Evolutionary conservation across 2,888 invertebrate genomes (phyloP).

Genomic region (Baccha elongata): DNA sequence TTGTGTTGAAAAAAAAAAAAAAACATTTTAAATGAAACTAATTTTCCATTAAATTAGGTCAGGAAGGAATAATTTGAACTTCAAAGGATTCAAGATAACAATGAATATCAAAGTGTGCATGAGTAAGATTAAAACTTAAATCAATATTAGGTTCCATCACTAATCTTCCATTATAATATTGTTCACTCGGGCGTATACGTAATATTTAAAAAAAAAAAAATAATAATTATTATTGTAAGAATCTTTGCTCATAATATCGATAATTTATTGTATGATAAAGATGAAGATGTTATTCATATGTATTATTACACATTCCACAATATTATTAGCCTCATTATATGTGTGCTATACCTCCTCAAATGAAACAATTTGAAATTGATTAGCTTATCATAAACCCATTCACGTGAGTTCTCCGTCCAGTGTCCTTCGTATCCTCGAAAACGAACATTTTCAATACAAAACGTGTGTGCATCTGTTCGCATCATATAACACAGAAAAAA

Average conservation of each 20-base stretch:
- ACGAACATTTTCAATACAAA: conserved; percentile 1
- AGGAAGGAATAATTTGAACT: too few relatives aligned
- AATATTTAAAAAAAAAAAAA: neutral
- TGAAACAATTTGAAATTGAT: conserved; percentile 53
- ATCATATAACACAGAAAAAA: conserved; percentile 16
- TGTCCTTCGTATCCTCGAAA: neutral
- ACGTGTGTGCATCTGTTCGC: conserved; percentile 18
- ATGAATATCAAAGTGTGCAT: too few relatives aligned
- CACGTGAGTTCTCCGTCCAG: neutral
- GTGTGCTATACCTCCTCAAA: conserved; percentile 31
- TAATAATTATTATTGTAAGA: too few relatives aligned
- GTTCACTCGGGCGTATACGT: conserved; percentile 47
- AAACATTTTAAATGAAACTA: too few relatives aligned
- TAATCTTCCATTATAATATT: too few relatives aligned
- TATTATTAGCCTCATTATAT: conserved; percentile 39
- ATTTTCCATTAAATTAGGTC: too few relatives aligned
- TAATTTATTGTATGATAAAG: neutral
- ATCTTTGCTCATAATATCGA: neutral
- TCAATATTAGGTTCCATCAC: too few relatives aligned
- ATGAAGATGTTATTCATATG: neutral
- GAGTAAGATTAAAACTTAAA: too few relatives aligned
- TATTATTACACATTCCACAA: conserved; percentile 23
- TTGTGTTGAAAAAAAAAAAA: too few relatives aligned
- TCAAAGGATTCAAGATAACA: too few relatives aligned
- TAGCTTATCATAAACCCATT: conserved; percentile 52